Conservation (phyloP, 1,140 invertebrate species). For the Spodoptera frugiperda region DNA sequence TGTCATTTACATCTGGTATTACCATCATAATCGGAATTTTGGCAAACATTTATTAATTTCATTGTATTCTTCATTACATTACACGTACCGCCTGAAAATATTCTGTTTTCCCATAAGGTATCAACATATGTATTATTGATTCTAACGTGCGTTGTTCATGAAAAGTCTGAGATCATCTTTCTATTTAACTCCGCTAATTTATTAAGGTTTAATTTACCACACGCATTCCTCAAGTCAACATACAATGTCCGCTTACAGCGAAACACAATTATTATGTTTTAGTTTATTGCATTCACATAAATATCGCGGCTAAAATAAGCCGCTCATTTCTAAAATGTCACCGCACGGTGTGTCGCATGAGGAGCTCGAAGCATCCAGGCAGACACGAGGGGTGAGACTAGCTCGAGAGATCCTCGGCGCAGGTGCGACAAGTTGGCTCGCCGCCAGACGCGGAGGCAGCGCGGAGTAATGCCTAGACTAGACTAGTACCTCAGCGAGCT, state of each 20-base stretch:
- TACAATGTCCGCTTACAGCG: too few relatives aligned
- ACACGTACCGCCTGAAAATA: background rate
- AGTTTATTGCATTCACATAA: too few relatives aligned
- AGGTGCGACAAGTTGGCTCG: conserved; percentile 30
- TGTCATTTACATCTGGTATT: conserved; percentile 30
- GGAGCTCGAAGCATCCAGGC: background rate
- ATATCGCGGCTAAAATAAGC: too few relatives aligned
- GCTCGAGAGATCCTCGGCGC: conserved; percentile 20
- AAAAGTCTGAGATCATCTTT: too few relatives aligned
- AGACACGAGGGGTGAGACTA: conserved; percentile 16
- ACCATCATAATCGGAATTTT: conserved; percentile 29
- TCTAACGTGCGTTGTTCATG: too few relatives aligned
- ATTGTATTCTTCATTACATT: background rate
- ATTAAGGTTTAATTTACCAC: too few relatives aligned
- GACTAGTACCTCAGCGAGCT: background rate
- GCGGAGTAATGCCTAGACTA: conserved; percentile 25
- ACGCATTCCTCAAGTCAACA: too few relatives aligned
- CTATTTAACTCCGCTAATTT: too few relatives aligned
- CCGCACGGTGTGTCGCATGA: background rate
- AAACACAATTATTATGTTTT: too few relatives aligned
- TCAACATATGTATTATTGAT: too few relatives aligned
- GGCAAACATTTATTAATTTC: conserved; percentile 9
- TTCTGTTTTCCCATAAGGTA: too few relatives aligned
- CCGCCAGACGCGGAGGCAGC: conserved; percentile 13
- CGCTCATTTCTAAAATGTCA: background rate